Evolutionary conservation across 35 echinoderm and acorn worm species (phyloP), one percentile per base, ranked within the genome.

Genomic region (Stichopus chloronotus): DNA sequence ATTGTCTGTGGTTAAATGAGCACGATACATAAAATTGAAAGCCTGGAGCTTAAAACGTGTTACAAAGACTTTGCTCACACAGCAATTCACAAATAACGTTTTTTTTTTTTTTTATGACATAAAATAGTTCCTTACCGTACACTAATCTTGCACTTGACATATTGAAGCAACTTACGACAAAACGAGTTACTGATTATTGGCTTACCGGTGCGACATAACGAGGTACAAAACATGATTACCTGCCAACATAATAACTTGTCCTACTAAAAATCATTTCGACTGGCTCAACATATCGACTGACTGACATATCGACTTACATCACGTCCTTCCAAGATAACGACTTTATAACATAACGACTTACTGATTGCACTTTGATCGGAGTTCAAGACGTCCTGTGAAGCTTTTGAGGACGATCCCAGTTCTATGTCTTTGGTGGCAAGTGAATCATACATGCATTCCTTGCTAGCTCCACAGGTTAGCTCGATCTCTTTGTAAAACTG

Each of bases 371-470:
- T 85, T 25, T 85, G 82, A 58, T 85, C 82, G 23, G 55, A 19
- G 6, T 85, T 16, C 2, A 85, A 58, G n/a, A 25, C 57, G 12
- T 85, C 82, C 58, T 85, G 82, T 20, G 82, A 85, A 10, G 19
- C 57, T 58, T 85, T 85, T 3, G 93, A 78, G 11, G 72, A 78
- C 24, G 57, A 9, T 6, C 93, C 93, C 10, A 94, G 4, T 5
- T 14, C 11, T 76, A 24, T 6, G 52, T 82, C 76, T 89, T 55
- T 58, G 23, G 93, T 94, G 23, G 86, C 93, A 23, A 94, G 24
- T 16, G 93, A 56, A 82, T 94, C 93, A 90, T 80, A 94, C 71
- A 90, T 30, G 68, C 93, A 94, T 74, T 89, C 72, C 0, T 2
- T 68, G 72, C 57, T 79, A 21, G 60, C 57, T 1, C 58, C 86